A percentile compares a stretch with the other conserved stretches of the same genome.
Conservation (phyloP, 2,888 invertebrate genomes). For the Plagodis dolabraria region DNA sequence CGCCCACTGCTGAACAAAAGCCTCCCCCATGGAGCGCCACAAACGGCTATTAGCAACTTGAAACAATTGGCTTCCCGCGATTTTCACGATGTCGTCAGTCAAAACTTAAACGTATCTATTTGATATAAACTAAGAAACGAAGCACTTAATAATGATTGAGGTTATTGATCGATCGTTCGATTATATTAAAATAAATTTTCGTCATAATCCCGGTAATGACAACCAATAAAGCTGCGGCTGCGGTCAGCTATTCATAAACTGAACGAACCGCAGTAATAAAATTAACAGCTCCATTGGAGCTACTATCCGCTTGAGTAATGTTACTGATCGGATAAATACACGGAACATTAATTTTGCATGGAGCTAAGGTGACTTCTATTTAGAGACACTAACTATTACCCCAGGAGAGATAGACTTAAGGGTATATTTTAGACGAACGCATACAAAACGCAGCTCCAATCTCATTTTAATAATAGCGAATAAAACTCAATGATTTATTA, state of each 20-base stretch:
- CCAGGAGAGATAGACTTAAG: too few relatives aligned
- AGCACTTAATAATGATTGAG: conserved; percentile 24
- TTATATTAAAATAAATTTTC: conserved; percentile 39
- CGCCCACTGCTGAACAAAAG: too few relatives aligned
- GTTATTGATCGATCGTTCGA: conserved; percentile 44
- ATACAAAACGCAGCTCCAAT: too few relatives aligned
- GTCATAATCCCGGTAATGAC: conserved; percentile 53
- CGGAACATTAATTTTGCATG: conserved; percentile 11
- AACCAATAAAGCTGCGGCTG: conserved; percentile 53
- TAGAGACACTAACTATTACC: neutral
- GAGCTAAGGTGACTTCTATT: neutral
- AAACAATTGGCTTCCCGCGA: too few relatives aligned
- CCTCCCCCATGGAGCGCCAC: too few relatives aligned
- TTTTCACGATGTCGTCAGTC: too few relatives aligned
- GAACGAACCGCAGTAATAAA: conserved; percentile 56
- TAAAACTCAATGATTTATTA: too few relatives aligned
- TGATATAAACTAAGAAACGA: conserved; percentile 14
- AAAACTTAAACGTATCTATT: too few relatives aligned
- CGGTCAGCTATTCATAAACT: conserved; percentile 50
- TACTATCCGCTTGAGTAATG: conserved; percentile 29
- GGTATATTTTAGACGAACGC: too few relatives aligned
- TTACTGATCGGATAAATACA: conserved; percentile 14
- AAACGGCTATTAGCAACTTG: too few relatives aligned
- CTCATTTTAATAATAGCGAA: too few relatives aligned
- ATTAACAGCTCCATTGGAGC: conserved; percentile 56